Conservation (phyloP, 37 sponge, comb jelly and placozoan genomes). For the Halichondria panicea region DNA sequence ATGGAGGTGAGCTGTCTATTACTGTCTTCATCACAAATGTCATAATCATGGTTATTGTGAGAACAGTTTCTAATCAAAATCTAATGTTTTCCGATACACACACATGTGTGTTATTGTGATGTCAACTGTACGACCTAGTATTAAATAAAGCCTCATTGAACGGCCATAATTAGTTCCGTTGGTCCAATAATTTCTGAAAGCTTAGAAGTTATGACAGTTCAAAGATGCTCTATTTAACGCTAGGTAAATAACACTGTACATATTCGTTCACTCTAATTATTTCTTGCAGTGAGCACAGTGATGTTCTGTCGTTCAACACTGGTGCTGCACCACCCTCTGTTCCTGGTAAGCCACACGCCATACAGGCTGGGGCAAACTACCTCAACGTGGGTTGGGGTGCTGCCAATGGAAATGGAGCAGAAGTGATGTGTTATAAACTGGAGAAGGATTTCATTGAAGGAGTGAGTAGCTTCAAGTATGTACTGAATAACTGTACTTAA, state of each 20-base stretch:
- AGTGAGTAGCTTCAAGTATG: conserved; percentile 24
- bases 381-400: conserved; percentile 33
- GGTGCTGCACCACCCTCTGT: conserved; percentile 44
- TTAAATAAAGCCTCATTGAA: too few relatives aligned
- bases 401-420: conserved; percentile 25
- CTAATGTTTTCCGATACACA: neutral
- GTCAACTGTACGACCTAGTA: neutral
- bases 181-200: neutral
- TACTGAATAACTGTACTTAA: neutral
- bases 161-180: neutral
- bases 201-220: too few relatives aligned
- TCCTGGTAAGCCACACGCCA: conserved; percentile 42
- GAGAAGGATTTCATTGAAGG: conserved; percentile 64
- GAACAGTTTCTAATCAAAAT: neutral
- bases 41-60: too few relatives aligned
- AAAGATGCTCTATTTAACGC: too few relatives aligned
- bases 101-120: conserved; percentile 1
- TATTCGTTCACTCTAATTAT: neutral
- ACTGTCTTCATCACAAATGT: too few relatives aligned
- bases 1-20: conserved; percentile 49
- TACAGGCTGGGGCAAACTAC: neutral
- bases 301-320: conserved; percentile 22
- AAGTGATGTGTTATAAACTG: conserved; percentile 35
- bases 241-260: too few relatives aligned
- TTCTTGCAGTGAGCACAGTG: conserved; percentile 47